Conservation (phyloP, 2,113 vertebrate species). For the Anhinga anhinga region DNA sequence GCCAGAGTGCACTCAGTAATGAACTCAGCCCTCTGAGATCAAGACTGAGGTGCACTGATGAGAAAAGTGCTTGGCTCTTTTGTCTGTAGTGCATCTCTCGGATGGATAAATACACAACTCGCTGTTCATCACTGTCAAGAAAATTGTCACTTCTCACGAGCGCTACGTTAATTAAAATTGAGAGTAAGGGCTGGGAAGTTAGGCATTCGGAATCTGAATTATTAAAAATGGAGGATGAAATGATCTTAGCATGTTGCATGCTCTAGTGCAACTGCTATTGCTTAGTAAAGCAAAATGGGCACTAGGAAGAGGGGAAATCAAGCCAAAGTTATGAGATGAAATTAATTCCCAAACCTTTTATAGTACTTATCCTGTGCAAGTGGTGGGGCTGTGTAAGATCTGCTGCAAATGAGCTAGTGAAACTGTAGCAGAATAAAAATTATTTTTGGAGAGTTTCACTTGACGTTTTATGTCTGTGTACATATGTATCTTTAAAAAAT, state of each 20-base stretch:
- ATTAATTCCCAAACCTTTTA: neutral
- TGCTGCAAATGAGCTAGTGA: neutral
- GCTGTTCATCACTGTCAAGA: conserved; percentile 41
- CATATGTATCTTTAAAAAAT: neutral
- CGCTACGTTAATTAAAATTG: conserved; percentile 31
- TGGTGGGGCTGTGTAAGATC: neutral
- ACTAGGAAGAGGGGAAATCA: neutral
- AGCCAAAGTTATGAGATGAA: neutral
- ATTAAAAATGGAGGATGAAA: neutral
- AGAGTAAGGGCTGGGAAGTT: neutral
- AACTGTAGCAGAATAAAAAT: neutral
- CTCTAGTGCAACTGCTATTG: neutral
- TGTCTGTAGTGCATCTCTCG: neutral
- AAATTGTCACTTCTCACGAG: conserved; percentile 19
- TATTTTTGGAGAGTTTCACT: neutral
- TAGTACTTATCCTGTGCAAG: neutral
- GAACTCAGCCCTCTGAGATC: neutral
- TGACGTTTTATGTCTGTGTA: neutral
- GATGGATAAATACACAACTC: conserved; percentile 34
- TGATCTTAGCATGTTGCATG: accelerated
- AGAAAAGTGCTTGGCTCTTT: conserved; percentile 2
- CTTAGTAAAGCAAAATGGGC: neutral
- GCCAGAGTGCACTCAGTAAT: neutral
- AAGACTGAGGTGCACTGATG: neutral
- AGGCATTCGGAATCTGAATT: neutral